Conservation (phyloP, 2,797 vertebrate genomes). For the Dendrocincla tyrannina region DNA sequence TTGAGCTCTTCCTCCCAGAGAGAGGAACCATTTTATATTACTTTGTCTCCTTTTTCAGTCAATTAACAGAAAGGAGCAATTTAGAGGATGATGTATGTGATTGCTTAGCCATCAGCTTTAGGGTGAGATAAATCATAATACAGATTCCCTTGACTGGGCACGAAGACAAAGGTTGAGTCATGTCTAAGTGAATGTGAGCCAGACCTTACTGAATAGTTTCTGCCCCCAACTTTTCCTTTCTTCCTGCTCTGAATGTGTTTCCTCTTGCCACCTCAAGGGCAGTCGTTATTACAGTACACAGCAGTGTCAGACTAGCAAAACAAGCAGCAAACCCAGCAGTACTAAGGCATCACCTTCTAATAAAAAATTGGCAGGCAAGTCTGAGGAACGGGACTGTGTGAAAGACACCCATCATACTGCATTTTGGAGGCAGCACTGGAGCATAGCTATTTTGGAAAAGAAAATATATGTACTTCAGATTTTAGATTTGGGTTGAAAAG, state of each 20-base stretch:
- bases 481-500: conserved; percentile 44
- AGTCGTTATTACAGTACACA: not conserved
- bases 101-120: conserved; percentile 27
- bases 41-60: conserved; percentile 29
- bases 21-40: conserved; percentile 23
- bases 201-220: not conserved
- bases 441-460: not conserved
- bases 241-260: not conserved
- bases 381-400: not conserved
- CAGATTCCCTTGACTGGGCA: not conserved
- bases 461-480: conserved; percentile 20
- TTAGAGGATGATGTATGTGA: conserved; percentile 2
- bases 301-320: not conserved
- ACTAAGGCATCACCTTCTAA: not conserved
- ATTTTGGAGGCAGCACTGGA: not conserved
- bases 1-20: not conserved
- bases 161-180: conserved; percentile 41
- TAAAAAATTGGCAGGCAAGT: not conserved
- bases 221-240: not conserved
- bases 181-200: not conserved
- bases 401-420: not conserved
- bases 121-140: conserved; percentile 1
- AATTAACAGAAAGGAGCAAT: conserved; percentile 36
- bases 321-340: not conserved
- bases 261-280: not conserved